Evolutionary conservation across 2,797 vertebrate species (phyloP).

Genomic region (Centroberyx gerrardi): DNA sequence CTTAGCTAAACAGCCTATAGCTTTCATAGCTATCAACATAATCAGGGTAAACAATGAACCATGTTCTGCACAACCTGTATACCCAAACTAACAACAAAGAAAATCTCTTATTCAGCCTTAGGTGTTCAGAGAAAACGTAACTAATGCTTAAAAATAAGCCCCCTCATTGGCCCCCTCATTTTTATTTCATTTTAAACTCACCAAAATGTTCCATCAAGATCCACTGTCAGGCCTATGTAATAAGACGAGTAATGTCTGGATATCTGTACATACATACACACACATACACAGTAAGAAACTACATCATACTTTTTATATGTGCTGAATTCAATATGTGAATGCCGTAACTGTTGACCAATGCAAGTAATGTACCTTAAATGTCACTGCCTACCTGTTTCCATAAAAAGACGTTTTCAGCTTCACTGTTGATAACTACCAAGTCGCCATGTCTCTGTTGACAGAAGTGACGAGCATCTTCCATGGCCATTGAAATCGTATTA

Average conservation of each 20-base stretch:
- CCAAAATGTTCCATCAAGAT: conserved; percentile 89
- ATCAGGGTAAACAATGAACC: too few species aligned
- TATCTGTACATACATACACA: conserved; percentile 34
- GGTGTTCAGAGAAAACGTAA: too few species aligned
- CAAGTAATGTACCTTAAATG: not conserved
- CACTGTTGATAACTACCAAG: conserved; percentile 86
- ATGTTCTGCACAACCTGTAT: too few species aligned
- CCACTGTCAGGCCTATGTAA: conserved; percentile 91
- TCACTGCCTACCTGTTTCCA: conserved; percentile 79
- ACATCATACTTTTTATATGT: too few species aligned
- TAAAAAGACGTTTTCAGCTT: conserved; percentile 87
- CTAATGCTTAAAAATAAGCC: too few species aligned
- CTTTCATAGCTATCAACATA: too few species aligned
- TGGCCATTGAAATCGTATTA: conserved; percentile 70
- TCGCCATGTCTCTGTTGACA: conserved; percentile 90
- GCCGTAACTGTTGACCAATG: not conserved
- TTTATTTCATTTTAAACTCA: conserved; percentile 75
- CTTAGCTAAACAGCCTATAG: too few species aligned
- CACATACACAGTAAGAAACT: not conserved
- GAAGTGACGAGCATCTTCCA: conserved; percentile 88
- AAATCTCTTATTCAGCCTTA: too few species aligned
- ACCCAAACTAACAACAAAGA: too few species aligned
- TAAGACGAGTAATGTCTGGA: conserved; percentile 60
- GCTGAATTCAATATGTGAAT: not conserved
- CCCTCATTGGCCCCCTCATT: too few species aligned